Evolutionary conservation across 2,113 vertebrate genomes (phyloP), one percentile per base, ranked within the genome.

Genomic region (Poeciliopsis retropinna): DNA sequence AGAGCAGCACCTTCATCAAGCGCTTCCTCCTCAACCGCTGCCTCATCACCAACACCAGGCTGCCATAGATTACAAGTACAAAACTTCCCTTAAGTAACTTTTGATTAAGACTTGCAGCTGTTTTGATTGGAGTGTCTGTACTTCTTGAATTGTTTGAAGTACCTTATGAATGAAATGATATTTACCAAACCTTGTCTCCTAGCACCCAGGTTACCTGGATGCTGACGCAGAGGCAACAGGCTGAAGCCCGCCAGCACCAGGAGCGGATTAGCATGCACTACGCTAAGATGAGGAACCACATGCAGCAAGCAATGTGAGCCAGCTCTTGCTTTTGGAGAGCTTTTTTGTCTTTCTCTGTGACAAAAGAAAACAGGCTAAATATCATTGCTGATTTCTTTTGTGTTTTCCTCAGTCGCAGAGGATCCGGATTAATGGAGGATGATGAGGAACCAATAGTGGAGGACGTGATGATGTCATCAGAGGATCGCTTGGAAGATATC

Each of bases 381-480:
- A 69, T 22, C 14, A 32, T 32, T 47, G 4, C 44, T 70, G 31
- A 22, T 73, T 15, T 73, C 57, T 39, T 64, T 0, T 82, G 19
- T 82, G 51, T 29, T 1, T 82, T 17, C 29, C 65, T 41, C 73
- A 99, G 97, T 93, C 96, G 97, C 72, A 95, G 97, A 93, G 96
- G 97, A 78, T 95, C 97, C 78, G 96, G 97, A 75, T 92, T 99
- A 85, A 98, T 98, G 97, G 97, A 99, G 90, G 97, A 99, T 80
- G 97, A 99, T 73, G 97, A 99, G 89, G 97, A 99, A 89, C 97
- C 97, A 64, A 99, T 99, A 54, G 97, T 99, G 80, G 97, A 99
- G 95, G 97, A 99, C 77, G 97, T 99, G 83, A 99, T 99, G 97
- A 99, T 99, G 97, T 99, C 97, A 82, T 98, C 97, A 54, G 97